Evolutionary conservation across 2,888 invertebrate species (phyloP).

Genomic region (Ptychoptera contaminata): DNA sequence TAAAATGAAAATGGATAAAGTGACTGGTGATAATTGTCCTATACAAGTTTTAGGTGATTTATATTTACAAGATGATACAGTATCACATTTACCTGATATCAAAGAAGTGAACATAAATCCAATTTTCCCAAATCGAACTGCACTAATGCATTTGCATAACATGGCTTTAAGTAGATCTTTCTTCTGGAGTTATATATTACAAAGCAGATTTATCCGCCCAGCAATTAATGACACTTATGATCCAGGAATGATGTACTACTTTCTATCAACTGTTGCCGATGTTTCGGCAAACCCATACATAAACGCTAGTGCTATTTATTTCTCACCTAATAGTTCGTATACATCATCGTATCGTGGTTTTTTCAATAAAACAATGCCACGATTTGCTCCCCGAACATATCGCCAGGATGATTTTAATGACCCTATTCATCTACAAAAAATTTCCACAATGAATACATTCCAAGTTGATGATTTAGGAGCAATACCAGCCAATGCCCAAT

Average conservation of each 20-base stretch:
- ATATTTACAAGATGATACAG: slow-evolving; percentile 64
- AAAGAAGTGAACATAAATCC: slow-evolving; percentile 91
- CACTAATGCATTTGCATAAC: slow-evolving; percentile 83
- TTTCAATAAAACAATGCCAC: slow-evolving; percentile 88
- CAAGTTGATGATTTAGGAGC: slow-evolving; percentile 74
- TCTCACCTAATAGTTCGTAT: slow-evolving; percentile 85
- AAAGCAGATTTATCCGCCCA: slow-evolving; percentile 76
- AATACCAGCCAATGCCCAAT: slow-evolving; percentile 58
- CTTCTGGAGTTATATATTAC: slow-evolving; percentile 89
- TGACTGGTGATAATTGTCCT: slow-evolving; percentile 75
- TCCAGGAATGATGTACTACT: slow-evolving; percentile 97
- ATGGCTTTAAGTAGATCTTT: slow-evolving; percentile 92
- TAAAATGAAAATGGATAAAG: slow-evolving; percentile 64
- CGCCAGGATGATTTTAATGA: slow-evolving; percentile 89
- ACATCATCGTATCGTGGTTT: slow-evolving; percentile 88
- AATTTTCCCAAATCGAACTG: slow-evolving; percentile 86
- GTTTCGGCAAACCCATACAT: slow-evolving; percentile 83
- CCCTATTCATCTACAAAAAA: slow-evolving; percentile 85
- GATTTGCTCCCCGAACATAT: slow-evolving; percentile 88
- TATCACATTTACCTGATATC: slow-evolving; percentile 85
- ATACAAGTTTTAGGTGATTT: slow-evolving; percentile 74
- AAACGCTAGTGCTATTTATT: slow-evolving; percentile 86
- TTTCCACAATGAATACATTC: slow-evolving; percentile 89
- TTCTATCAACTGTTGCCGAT: slow-evolving; percentile 86
- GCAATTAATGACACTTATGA: slow-evolving; percentile 86